Evolutionary conservation across 2,888 invertebrate genomes (phyloP), one percentile per base, ranked within the genome.

Genomic region (Eupithecia abbreviata): DNA sequence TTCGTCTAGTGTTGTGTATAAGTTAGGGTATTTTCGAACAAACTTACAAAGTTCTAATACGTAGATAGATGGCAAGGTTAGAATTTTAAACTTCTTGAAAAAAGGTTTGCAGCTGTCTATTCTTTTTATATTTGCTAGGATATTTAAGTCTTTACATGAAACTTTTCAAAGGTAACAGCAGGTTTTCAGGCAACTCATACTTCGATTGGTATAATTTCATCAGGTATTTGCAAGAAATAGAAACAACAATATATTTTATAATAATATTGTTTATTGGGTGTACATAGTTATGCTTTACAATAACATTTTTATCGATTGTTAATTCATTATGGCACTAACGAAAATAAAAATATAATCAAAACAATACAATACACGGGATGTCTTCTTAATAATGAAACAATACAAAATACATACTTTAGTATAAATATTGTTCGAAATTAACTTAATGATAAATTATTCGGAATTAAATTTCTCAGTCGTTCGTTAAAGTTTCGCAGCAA

Each of bases 241-340:
- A 93, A 93, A 93, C 89, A 86, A 89, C 80, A 86, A 83, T 73
- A 74, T 87, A 90, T 91, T 90, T 89, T 90, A 79, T 81, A 87
- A 89, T 79, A 85, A 89, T 91, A 91, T 91, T 89, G 90, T 93
- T 94, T 94, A 92, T 94, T 94, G 93, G 82, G 94, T 95, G 94
- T 95, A 94, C 92, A 95, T 93, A 93, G 94, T 94, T 95, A 94
- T 92, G 94, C 92, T 91, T 93, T 93, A 93, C 89, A 93, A 92
- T 93, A 92, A 91, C 93, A 93, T 87, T 89, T 78, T 93, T 92
- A 93, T 93, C 91, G 89, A 92, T 93, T 93, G 93, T 94, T 95
- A 94, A 93, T 93, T 94, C 91, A 91, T 94, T 95, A 95, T 95
- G 95, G 95, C 95, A 95, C 95, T 93, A 94, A 94, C 89, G 91